Base-by-base conservation (phyloP, 2,888 invertebrate species). In the Microplitis deprimator region DNA sequence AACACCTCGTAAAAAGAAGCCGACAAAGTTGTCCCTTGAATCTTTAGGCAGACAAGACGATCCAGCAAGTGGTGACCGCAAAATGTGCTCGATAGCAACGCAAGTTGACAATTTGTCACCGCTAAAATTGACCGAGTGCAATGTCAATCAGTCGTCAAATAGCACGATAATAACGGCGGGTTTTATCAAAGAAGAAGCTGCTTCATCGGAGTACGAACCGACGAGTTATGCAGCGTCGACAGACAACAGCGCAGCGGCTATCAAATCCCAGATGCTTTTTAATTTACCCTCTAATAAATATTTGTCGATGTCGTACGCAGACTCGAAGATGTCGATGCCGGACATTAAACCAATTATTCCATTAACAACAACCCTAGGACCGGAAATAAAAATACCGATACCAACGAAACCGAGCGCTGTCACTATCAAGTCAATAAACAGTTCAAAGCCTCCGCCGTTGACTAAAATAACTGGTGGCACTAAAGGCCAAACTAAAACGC, bases 11-110 rank as follows among this genome's bases (percentile, higher is more conserved):
- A 82, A 82, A 77, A 79, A 79, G 60, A 64, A 77, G 17, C 82
- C 82, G 5, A 75, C 75, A 59, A 82, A 82, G 69, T 68, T 77
- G 10, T 60, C 61, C 0, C 17, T 16, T n/a, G 16, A n/a, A 6
- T 6, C 29, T 5, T 8, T 7, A 5, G 29, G 65, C 6, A 69
- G 29, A 65, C 68, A 70, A 0, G 40, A 60, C 3, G 70, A 73
- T 41, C 20, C 1, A 38, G 29, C 6, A 69, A 73, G 29, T 16
- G 8, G 38, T 6, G 80, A 77, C 2, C 61, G 73, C 16, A 79
- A 72, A 38, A 80, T 73, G 65, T 81, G 79, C 74, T 78, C 81
- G 39, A 82, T 82, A 40, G 80, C 79, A 0, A 80, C 82, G 6
- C 82, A 82, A 39, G 75, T 82, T 0, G 80, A 79, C 6, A 79